Evolutionary conservation across 2,797 vertebrate species (phyloP), one percentile per base, ranked within the genome.

Genomic region (Anniella stebbinsi): DNA sequence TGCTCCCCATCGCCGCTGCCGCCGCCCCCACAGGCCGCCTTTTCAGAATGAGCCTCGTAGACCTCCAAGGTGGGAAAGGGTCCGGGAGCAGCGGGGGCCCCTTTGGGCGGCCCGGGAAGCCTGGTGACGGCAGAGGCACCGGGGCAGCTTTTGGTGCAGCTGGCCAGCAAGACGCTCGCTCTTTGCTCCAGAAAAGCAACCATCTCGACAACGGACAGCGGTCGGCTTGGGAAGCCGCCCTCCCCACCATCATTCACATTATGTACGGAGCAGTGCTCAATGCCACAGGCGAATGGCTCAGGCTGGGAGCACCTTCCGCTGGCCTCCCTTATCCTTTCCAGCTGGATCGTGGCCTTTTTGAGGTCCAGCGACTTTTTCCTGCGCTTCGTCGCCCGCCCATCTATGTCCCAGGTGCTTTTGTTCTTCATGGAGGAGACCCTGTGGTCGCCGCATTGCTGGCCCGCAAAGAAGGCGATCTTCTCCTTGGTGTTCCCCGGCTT

Each of bases 401-500:
- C 98, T 13, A 98, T 98, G 91, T 98, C 98, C 98, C 99, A 98
- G 85, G 97, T 98, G 88, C 98, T 98, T 93, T 99, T 99, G 0
- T 98, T 98, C 95, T 99, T 99, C 96, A 97, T 96, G 0, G 97
- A 97, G 88, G 97, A 96, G 0, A 93, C 70, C 21, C 96, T 93
- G 81, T 84, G 87, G 92, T 0, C 94, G 88, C 91, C n/a, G 91
- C 97, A 97, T 75, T 98, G 98, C 94, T 98, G 98, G 33, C 98
- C 97, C 0, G 98, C 98, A 4, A 99, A 99, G 95, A 99, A 98
- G 0, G 99, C 98, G 0, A 99, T 98, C 94, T 99, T 99, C 96
- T 99, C 98, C 85, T 98, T 98, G 0, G 99, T 99, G n/a, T 99
- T 99, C 75, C 99, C 99, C 0, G 99, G 99, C 92, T 98, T 99